Percentiles rank a stretch among this genome's conserved stretches.
These are phyloP conservation scores for Myotis daubentonii DNA, from an alignment of 2,797 vertebrate genomes.

Conservation along the genomic window DNA sequence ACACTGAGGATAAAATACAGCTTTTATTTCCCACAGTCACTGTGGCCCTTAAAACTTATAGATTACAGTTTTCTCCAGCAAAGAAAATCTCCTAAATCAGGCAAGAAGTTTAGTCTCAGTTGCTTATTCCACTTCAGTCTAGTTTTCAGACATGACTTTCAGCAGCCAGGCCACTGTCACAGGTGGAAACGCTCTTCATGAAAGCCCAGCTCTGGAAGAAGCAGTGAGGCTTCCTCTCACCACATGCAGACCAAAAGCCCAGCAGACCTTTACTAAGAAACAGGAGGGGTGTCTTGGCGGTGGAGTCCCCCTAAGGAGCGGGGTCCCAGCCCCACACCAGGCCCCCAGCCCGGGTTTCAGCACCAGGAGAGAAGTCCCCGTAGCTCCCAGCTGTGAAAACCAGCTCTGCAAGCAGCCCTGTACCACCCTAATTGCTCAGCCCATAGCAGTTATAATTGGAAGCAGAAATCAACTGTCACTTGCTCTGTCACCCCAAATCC, in stretches of 20 bases:
- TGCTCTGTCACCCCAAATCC: not conserved
- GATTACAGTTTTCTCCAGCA: not conserved
- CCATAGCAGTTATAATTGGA: not conserved
- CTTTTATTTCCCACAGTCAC: not conserved
- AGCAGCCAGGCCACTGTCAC: not conserved
- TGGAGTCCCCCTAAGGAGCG: not conserved
- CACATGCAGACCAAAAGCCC: not conserved
- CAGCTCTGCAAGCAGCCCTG: rapidly evolving
- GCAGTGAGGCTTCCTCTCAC: rapidly evolving
- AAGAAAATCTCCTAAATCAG: not conserved
- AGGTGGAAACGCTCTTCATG: not conserved
- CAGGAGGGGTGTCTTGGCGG: not conserved
- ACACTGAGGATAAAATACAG: not conserved
- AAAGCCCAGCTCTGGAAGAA: not conserved
- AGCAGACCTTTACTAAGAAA: not conserved
- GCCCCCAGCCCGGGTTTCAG: not conserved
- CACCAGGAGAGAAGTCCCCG: not conserved
- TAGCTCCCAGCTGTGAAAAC: not conserved
- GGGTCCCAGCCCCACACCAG: not conserved
- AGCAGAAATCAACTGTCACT: not conserved
- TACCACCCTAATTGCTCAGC: not conserved
- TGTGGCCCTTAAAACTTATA: rapidly evolving
- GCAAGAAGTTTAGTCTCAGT: not conserved
- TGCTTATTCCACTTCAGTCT: no score
- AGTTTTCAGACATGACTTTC: not conserved